A percentile compares a stretch with the other conserved stretches of the same genome.
Evolutionary conservation across 2,888 invertebrate species (phyloP).

Genomic region (Muscina levida): DNA sequence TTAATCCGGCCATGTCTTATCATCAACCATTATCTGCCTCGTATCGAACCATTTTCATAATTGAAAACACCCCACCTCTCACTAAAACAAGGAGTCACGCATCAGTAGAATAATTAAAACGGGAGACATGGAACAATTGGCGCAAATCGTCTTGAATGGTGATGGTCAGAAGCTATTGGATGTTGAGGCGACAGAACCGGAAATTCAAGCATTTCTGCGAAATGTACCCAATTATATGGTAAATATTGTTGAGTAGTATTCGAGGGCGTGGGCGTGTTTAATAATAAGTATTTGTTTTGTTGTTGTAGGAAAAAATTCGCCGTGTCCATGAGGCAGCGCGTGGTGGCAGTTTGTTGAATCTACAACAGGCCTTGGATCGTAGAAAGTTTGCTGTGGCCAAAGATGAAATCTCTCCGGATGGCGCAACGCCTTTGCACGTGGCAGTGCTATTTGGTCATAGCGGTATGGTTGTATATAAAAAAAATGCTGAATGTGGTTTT

Average conservation of each 20-base stretch:
- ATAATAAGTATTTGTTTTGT: neutral
- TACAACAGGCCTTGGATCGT: constrained; percentile 92
- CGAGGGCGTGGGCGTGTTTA: neutral
- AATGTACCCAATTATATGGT: constrained; percentile 94
- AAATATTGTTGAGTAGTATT: constrained; percentile 68
- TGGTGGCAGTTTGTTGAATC: constrained; percentile 90
- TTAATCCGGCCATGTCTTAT: constrained; percentile 51
- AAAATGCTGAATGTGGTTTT: no score
- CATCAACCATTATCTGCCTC: constrained; percentile 34
- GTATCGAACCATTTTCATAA: neutral
- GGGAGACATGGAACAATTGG: constrained; percentile 94
- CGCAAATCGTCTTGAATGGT: constrained; percentile 92
- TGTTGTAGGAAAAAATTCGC: constrained; percentile 89
- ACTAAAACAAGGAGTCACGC: constrained; percentile 82
- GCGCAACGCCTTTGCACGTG: constrained; percentile 92
- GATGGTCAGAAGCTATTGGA: constrained; percentile 90
- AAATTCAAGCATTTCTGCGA: constrained; percentile 91
- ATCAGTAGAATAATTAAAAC: constrained; percentile 85
- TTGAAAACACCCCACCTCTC: no score
- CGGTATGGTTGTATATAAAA: constrained; percentile 82
- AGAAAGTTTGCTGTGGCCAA: constrained; percentile 94
- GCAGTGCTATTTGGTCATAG: constrained; percentile 92
- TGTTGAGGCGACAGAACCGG: constrained; percentile 86
- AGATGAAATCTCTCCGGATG: constrained; percentile 90
- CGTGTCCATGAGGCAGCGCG: constrained; percentile 92